phyloP scores from a whole-genome alignment of 2,888 invertebrate species.

The Drosophila nr. perissopoda region DNA sequence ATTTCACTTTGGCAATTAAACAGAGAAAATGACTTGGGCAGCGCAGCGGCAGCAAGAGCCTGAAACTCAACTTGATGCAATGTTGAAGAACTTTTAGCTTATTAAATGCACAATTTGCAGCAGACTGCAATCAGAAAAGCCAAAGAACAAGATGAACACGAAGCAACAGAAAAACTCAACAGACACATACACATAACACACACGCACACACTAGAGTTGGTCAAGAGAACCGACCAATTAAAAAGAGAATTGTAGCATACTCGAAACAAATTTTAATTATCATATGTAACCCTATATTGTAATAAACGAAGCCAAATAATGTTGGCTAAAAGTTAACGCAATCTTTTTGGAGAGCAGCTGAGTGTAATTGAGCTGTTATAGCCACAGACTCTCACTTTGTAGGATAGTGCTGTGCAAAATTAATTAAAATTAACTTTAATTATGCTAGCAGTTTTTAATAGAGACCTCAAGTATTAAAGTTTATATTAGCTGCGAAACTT shows the following conservation, averaged over 20 bases:
- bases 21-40: constrained; percentile 29
- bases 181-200: not conserved
- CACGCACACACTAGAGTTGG: constrained; percentile 12
- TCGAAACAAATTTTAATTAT: constrained; percentile 41
- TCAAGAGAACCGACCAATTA: constrained; percentile 15
- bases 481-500: not conserved
- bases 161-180: not conserved
- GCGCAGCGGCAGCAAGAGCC: constrained; percentile 6
- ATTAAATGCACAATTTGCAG: constrained; percentile 60
- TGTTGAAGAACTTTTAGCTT: constrained; percentile 60
- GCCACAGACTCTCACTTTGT: not conserved
- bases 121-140: constrained; percentile 27
- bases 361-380: constrained; percentile 11
- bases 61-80: constrained; percentile 40
- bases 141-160: constrained; percentile 1
- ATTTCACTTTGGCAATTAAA: constrained; percentile 69
- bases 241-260: constrained; percentile 9
- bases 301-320: constrained; percentile 16
- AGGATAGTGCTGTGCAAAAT: not conserved
- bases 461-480: not conserved
- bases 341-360: not conserved
- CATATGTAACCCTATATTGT: constrained; percentile 32
- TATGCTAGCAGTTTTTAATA: not conserved
- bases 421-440: not conserved
- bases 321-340: constrained; percentile 4